phyloP scores from a whole-genome alignment of 2,888 invertebrate genomes.

The Sipunculus nudus region DNA sequence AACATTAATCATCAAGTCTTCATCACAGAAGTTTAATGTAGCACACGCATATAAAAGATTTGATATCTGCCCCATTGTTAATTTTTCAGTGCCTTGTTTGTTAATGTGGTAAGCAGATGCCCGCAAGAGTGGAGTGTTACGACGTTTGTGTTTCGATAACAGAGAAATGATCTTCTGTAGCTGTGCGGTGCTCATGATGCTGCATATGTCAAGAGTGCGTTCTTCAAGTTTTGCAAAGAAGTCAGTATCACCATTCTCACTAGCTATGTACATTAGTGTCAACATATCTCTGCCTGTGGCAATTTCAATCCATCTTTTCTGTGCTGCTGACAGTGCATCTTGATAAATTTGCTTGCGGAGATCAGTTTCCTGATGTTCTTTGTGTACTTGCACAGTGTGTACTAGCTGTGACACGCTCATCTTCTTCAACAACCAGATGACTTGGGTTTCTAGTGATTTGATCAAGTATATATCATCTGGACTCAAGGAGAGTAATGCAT shows the following conservation, averaged over 20 bases:
- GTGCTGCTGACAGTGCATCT: not conserved
- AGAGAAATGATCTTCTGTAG: constrained; percentile 2
- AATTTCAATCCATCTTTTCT: not conserved
- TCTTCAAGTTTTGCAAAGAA: constrained; percentile 5
- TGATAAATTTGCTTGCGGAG: constrained; percentile 2
- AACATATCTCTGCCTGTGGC: constrained; percentile 4
- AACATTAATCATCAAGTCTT: too few relatives aligned
- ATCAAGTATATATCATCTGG: constrained; percentile 6
- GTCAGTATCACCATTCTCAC: not conserved
- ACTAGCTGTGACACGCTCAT: not conserved
- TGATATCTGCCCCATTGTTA: not conserved
- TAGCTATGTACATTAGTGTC: constrained; percentile 6
- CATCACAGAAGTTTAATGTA: not conserved
- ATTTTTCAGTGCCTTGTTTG: not conserved
- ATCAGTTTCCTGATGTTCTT: constrained; percentile 9
- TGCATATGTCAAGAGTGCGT: not conserved
- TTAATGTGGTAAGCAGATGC: not conserved
- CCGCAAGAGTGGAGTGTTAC: constrained; percentile 3
- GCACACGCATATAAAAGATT: constrained; percentile 2
- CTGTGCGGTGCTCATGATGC: constrained; percentile 6
- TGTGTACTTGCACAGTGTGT: not conserved
- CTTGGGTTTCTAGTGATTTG: constrained; percentile 14
- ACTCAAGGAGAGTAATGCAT: too few relatives aligned
- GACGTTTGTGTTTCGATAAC: constrained; percentile 5
- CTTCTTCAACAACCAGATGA: constrained; percentile 6